Conservation (phyloP, 2,113 vertebrate genomes). For the Pimephales promelas region DNA sequence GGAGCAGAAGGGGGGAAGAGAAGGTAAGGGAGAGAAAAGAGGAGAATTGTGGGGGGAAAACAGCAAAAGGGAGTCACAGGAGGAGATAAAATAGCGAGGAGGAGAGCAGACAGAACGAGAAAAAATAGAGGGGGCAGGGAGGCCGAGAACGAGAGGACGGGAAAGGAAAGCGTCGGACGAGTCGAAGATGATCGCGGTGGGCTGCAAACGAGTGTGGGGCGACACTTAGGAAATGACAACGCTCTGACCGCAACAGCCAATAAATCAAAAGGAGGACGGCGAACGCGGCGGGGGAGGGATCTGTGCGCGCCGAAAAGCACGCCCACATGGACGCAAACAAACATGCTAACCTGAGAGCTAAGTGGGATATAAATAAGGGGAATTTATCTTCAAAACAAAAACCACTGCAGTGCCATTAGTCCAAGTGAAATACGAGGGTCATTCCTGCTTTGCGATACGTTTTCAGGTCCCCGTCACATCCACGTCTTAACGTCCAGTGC, state of each 20-base stretch:
- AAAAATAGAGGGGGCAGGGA: constrained; percentile 64
- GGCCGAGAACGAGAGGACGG: constrained; percentile 35
- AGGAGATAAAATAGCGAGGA: constrained; percentile 62
- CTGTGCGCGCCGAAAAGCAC: constrained; percentile 8
- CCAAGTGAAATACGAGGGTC: constrained; percentile 32
- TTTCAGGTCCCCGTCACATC: background rate
- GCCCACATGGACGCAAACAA: constrained; percentile 42
- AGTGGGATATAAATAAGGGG: constrained; percentile 10
- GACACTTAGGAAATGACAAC: constrained; percentile 43
- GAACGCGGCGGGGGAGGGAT: constrained; percentile 10
- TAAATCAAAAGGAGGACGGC: constrained; percentile 50
- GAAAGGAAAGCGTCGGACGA: constrained; percentile 38
- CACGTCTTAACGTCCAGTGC: background rate
- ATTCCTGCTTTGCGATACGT: constrained; percentile 5
- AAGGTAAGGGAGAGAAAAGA: constrained; percentile 44
- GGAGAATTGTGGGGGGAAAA: constrained; percentile 36
- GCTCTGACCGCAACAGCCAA: constrained; percentile 46
- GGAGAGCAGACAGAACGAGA: constrained; percentile 54
- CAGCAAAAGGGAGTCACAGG: constrained; percentile 53
- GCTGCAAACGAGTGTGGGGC: constrained; percentile 29
- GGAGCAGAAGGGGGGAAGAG: constrained; percentile 32
- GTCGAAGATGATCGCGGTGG: constrained; percentile 35
- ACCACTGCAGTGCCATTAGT: constrained; percentile 20
- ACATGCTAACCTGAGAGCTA: constrained; percentile 25
- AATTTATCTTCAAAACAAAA: constrained; percentile 27